Base-by-base conservation (phyloP, 2,113 vertebrate species). In the Chascanopsetta lugubris region DNA sequence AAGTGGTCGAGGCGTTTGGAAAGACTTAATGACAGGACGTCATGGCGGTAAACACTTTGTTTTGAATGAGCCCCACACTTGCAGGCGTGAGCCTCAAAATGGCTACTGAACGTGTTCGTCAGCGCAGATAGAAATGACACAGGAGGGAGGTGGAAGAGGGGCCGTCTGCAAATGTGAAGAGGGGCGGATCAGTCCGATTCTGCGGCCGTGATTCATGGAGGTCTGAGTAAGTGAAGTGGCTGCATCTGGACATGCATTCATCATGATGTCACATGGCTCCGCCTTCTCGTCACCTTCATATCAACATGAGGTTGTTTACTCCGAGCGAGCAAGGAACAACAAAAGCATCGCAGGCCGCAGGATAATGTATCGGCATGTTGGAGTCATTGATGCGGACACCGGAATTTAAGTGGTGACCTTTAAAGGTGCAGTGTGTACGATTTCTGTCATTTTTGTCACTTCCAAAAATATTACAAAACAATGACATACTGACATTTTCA, bases 1-100 rank as follows among this genome's bases (percentile, higher is more conserved):
- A 83, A 80, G 71, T 38, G 38, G 62, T 54, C 74, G 67, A 83
- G 67, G 59, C 27, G 59, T 77, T 69, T 83, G 68, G n/a, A 86
- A 81, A 75, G 66, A 79, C 62, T 77, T 45, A 83, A 75, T 83
- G 73, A 63, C 51, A 77, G 65, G 40, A 78, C 79, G 75, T 78
- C 82, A 83, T 56, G 29, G 48, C 61, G 36, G 65, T 22, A 53
- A 72, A 68, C 72, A 61, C 51, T 69, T 79, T 47, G 30, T 36
- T 71, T 69, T 53, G 51, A 78, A 59, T 46, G 20, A 76, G 49
- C 43, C 43, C 61, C 61, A 73, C 42, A 40, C 46, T n/a, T n/a
- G n/a, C n/a, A n/a, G n/a, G n/a, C n/a, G n/a, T n/a, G 8, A 46
- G 36, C 43, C n/a, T n/a, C n/a, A n/a, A n/a, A n/a, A n/a, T n/a